Evolutionary conservation across 2,113 vertebrate species (phyloP), one percentile per base, ranked within the genome.

Genomic region (Malurus cyaneus): DNA sequence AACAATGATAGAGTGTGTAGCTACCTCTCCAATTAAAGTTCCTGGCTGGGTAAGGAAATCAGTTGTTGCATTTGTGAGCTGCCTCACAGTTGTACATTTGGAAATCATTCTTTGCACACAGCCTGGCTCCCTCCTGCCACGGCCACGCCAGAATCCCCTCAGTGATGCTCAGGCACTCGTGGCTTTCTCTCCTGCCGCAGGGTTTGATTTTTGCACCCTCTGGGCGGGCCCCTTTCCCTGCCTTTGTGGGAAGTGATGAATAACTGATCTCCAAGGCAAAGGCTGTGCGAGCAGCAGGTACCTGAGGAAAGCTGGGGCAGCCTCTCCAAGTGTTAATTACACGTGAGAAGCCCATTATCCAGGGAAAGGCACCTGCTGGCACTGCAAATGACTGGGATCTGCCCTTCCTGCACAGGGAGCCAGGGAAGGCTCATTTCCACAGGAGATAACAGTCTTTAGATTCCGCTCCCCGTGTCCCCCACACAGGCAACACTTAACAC

Each of bases 291-390:
- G 97, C 98, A 97, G 97, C 98, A 91, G 96, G 98, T 94, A 98
- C 98, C 98, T 98, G 98, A 97, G 97, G 97, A 84, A 95, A 73
- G 95, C 98, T 96, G 97, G 98, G 98, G 97, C 96, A 95, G 97
- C 97, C 93, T 97, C 97, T 97, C 12, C 84, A 98, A 96, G 98
- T 99, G 99, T 99, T 99, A 99, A 99, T 99, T 99, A 99, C 98
- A 98, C 97, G 97, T 98, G 97, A 95, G 97, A 98, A 99, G 98
- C 98, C 98, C 98, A 98, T 99, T 99, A 99, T 98, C 98, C 98
- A 98, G 97, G 97, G 97, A 98, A 98, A 98, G 98, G 98, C 98
- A 99, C 99, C 99, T 98, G 99, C 99, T 99, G 99, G 98, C 98
- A 98, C 97, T 94, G 98, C 98, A 99, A 99, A 99, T 98, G 98